Percentiles rank a stretch among this genome's conserved stretches.
Conservation (phyloP, 2,797 vertebrate genomes). For the Protosalanx chinensis region DNA sequence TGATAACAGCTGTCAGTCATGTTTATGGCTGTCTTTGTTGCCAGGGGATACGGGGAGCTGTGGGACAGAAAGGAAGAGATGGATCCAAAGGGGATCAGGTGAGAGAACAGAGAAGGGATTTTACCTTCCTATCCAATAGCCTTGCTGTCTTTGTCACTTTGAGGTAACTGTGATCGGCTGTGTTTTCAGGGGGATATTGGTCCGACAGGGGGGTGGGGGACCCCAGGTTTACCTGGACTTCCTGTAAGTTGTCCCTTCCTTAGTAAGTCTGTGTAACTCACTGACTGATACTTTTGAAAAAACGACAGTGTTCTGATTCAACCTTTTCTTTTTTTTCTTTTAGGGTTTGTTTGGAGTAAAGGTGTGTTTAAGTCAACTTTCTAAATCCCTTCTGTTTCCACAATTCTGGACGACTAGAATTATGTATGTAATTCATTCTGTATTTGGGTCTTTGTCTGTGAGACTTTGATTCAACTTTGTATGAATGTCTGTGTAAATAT, state of each 20-base stretch:
- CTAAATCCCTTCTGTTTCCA: slow-evolving; percentile 2
- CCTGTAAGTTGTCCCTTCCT: slow-evolving; percentile 64
- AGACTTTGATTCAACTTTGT: neutral
- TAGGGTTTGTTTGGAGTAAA: slow-evolving; percentile 77
- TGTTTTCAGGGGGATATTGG: slow-evolving; percentile 71
- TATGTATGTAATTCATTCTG: neutral
- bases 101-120: slow-evolving; percentile 1
- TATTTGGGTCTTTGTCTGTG: neutral
- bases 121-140: neutral
- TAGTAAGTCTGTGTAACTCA: neutral
- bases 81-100: slow-evolving; percentile 81
- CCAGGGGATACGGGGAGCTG: slow-evolving; percentile 69
- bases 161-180: slow-evolving; percentile 12
- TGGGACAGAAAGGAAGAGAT: slow-evolving; percentile 55
- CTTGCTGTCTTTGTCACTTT: neutral
- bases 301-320: neutral
- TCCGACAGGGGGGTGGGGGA: slow-evolving; percentile 63
- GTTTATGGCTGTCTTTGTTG: slow-evolving; percentile 28
- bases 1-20: neutral
- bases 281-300: neutral
- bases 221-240: slow-evolving; percentile 66
- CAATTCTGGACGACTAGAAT: neutral
- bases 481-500: neutral
- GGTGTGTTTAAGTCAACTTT: slow-evolving; percentile 57
- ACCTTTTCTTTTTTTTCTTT: too few relatives aligned